Base-by-base conservation (phyloP, 2,888 invertebrate genomes). In the Cheilosia scutellata region DNA sequence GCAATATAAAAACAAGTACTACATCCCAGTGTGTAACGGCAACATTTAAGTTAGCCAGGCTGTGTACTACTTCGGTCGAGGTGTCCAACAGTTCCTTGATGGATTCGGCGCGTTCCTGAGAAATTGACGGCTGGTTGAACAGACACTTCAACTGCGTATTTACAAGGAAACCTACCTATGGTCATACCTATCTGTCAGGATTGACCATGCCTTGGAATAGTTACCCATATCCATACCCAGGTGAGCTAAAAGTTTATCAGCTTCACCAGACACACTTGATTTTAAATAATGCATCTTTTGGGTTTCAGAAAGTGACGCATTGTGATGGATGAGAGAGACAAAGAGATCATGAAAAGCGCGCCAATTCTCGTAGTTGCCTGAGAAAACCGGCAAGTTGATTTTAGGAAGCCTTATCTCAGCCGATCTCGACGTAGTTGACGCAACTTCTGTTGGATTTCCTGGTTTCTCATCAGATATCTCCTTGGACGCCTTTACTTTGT, bases 361-460 rank as follows among this genome's bases (percentile, higher is more conserved):
- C 27, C 62, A 62, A 20, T 29, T 62, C 13, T 62, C 44, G 27
- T 62, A 62, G 5, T 1, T 62, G 9, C 29, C 62, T 29, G 62
- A 62, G 29, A 62, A 47, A 42, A 62, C 44, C 7, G 62, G 62
- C 47, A 62, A 44, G 31, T 62, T 62, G 16, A 62, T 44, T 9
- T 62, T 62, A 25, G 62, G 62, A 20, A 62, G 47, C 31, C 20
- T 62, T 25, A 62, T 62, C 7, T 62, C 60, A 13, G 13, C 60
- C 60, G 44, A 37, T 5, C 37, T 37, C 3, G 37, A 11, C 37
- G 37, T 27, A 27, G 27, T 27, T 27, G n/a, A n/a, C n/a, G n/a
- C n/a, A n/a, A n/a, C n/a, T n/a, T n/a, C n/a, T n/a, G n/a, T n/a
- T n/a, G n/a, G n/a, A n/a, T n/a, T n/a, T n/a, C n/a, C n/a, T n/a